Evolutionary conservation across 2,888 invertebrate genomes (phyloP).

Genomic region (Bellardia bayeri): DNA sequence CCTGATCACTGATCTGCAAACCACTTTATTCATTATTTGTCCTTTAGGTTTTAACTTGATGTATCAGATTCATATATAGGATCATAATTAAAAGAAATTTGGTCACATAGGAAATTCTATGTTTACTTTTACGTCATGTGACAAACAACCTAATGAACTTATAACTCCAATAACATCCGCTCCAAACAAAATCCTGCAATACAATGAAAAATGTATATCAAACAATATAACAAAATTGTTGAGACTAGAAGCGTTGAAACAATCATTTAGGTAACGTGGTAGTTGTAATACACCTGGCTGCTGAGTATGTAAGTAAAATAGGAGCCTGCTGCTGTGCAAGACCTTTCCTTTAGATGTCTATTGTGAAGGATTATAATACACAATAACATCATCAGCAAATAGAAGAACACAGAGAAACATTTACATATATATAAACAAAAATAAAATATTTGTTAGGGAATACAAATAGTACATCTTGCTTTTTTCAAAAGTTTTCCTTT

Average conservation of each 20-base stretch:
- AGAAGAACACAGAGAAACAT: background rate
- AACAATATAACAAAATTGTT: background rate
- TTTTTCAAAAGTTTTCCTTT: conserved; percentile 21
- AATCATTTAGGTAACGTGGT: background rate
- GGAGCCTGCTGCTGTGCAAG: background rate
- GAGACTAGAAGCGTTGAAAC: background rate
- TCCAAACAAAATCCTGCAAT: too few species aligned
- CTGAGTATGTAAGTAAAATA: conserved; percentile 35
- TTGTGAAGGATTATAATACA: conserved; percentile 35
- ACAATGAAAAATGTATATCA: background rate
- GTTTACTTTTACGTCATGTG: too few species aligned
- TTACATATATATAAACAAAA: background rate
- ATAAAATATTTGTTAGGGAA: conserved; percentile 17
- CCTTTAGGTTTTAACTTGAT: too few species aligned
- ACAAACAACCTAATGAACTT: too few species aligned
- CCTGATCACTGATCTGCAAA: too few species aligned
- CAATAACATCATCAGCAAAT: background rate
- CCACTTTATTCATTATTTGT: too few species aligned
- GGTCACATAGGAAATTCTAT: too few species aligned
- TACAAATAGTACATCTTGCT: conserved; percentile 39
- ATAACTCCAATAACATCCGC: too few species aligned
- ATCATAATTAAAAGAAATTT: too few species aligned
- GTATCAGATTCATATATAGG: too few species aligned
- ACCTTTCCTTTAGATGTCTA: conserved; percentile 33
- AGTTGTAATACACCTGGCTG: conserved; percentile 27